A percentile compares a stretch with the other conserved stretches of the same genome.
phyloP scores from a whole-genome alignment of 2,888 invertebrate genomes.

The Drosophila austrosaltans region DNA sequence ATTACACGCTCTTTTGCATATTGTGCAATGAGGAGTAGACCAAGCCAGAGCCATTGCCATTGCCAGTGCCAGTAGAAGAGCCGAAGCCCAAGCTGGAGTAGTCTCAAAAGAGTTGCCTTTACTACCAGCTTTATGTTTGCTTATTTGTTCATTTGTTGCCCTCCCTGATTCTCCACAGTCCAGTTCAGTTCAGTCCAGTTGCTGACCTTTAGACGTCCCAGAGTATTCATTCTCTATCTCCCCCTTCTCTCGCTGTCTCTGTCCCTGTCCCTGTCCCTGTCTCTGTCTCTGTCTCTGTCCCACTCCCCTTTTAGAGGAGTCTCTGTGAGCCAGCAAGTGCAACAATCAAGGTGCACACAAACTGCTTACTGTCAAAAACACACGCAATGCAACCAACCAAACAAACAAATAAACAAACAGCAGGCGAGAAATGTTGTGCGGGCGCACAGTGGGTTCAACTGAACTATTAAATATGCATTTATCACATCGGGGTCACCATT shows the following conservation, averaged over 20 bases:
- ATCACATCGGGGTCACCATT: background rate
- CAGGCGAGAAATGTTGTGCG: conserved; percentile 44
- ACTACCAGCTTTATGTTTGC: conserved; percentile 30
- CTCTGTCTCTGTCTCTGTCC: background rate
- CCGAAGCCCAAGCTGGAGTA: conserved; percentile 39
- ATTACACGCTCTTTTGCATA: conserved; percentile 75
- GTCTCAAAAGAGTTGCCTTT: conserved; percentile 58
- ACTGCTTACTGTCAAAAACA: conserved; percentile 76
- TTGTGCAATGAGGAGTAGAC: conserved; percentile 52
- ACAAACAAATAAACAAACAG: conserved; percentile 55
- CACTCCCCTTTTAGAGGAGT: background rate
- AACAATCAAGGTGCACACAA: conserved; percentile 77
- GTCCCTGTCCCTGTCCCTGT: conserved; percentile 25
- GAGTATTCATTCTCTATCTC: background rate
- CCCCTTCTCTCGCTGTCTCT: background rate
- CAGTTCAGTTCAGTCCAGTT: conserved; percentile 12
- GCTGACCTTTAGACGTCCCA: conserved; percentile 36
- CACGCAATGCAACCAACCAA: conserved; percentile 61
- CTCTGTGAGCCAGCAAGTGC: conserved; percentile 54
- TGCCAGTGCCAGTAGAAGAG: conserved; percentile 21
- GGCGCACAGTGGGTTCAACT: conserved; percentile 39
- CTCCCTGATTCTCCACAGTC: conserved; percentile 14
- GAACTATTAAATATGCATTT: background rate
- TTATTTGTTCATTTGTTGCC: conserved; percentile 71
- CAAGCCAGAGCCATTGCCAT: conserved; percentile 12